phyloP scores from a whole-genome alignment of 2,113 vertebrate genomes.

The Pelecanoides urinatrix region DNA sequence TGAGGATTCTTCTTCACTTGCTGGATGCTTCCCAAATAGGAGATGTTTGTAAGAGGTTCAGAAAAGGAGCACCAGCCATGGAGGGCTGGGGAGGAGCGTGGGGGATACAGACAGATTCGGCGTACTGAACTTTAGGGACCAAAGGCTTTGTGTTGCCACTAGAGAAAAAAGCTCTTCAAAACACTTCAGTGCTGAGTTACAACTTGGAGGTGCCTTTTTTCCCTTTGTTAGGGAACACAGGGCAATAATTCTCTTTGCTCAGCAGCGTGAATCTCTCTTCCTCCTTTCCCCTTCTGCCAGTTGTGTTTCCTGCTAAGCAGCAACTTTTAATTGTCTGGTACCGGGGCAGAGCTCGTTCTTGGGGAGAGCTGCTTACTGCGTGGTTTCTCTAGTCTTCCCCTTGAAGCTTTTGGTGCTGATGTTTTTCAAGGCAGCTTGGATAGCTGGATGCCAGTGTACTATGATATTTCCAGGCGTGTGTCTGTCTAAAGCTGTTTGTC shows the following conservation, averaged over 20 bases:
- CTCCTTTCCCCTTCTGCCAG: background rate
- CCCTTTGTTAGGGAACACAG: background rate
- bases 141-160: background rate
- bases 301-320: background rate
- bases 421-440: background rate
- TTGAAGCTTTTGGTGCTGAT: background rate
- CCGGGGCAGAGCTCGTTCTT: background rate
- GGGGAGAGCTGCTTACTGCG: background rate
- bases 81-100: background rate
- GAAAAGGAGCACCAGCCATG: background rate
- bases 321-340: background rate
- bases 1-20: background rate
- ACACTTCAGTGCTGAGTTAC: background rate
- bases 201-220: background rate
- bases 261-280: background rate
- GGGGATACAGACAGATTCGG: background rate
- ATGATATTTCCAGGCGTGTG: background rate
- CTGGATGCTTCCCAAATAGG: background rate
- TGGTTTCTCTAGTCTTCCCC: background rate
- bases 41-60: background rate
- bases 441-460: background rate
- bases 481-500: background rate
- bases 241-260: slow-evolving; percentile 7
- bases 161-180: background rate
- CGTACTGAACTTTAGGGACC: background rate